phyloP scores from a whole-genome alignment of 2,113 vertebrate species.

The Tragelaphus imberbis region DNA sequence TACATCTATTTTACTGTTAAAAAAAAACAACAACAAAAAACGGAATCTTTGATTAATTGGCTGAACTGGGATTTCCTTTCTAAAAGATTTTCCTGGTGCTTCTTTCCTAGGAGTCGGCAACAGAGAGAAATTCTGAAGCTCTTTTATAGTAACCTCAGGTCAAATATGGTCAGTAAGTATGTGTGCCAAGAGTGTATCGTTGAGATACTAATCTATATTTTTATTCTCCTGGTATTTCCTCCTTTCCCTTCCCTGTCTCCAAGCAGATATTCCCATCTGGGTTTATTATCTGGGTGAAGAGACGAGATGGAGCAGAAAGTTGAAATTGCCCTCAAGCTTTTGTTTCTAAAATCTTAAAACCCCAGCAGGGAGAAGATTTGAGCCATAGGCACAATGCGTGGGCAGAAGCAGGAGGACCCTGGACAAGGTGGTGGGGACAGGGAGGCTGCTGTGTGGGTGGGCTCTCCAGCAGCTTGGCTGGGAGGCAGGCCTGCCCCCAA shows the following conservation, averaged over 20 bases:
- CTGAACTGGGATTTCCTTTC: not conserved
- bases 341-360: not conserved
- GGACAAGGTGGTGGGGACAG: accelerated
- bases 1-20: not conserved
- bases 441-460: not conserved
- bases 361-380: not conserved
- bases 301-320: not conserved
- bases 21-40: not conserved
- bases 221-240: not conserved
- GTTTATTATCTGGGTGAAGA: not conserved
- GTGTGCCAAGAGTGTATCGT: not conserved
- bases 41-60: not conserved
- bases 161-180: not conserved
- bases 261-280: not conserved
- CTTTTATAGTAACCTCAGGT: not conserved
- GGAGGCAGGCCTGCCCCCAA: not conserved
- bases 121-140: not conserved
- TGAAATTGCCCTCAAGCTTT: not conserved
- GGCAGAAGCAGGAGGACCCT: not conserved
- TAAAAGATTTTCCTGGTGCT: not conserved
- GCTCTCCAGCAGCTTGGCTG: not conserved
- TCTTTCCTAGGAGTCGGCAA: not conserved
- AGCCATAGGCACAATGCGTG: not conserved
- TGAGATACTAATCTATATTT: not conserved
- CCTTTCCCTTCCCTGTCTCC: not conserved